Conservation (phyloP, 2,888 invertebrate genomes). For the Volucella inanis region DNA sequence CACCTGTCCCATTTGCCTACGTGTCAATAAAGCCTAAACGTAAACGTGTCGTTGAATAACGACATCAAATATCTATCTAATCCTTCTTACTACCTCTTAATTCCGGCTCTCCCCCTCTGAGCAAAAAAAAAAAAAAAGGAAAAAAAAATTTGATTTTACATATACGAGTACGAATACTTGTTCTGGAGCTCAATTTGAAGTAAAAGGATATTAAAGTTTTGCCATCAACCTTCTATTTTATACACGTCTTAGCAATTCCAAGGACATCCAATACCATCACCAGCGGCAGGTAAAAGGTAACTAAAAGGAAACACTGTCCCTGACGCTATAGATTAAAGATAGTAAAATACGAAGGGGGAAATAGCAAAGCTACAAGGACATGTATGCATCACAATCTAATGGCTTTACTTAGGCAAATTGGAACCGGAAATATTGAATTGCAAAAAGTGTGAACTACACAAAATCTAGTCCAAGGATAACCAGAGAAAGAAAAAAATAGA, state of each 20-base stretch:
- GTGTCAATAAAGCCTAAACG: too few relatives aligned
- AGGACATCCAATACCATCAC: slow-evolving; percentile 31
- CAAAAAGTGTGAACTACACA: slow-evolving; percentile 3
- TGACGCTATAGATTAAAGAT: slow-evolving; percentile 19
- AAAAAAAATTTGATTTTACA: slow-evolving; percentile 21
- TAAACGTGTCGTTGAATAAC: slow-evolving; percentile 7
- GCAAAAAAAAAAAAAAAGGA: not conserved
- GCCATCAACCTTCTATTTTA: slow-evolving; percentile 38
- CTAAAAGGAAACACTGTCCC: slow-evolving; percentile 28
- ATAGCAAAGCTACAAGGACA: slow-evolving; percentile 33
- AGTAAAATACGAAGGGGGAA: not conserved
- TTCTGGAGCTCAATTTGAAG: slow-evolving; percentile 35
- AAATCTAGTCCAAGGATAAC: not conserved
- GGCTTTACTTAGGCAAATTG: slow-evolving; percentile 72
- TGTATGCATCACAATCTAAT: slow-evolving; percentile 48
- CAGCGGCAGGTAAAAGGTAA: slow-evolving; percentile 6
- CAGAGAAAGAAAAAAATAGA: slow-evolving; percentile 5
- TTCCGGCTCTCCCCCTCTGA: not conserved
- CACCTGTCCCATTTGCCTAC: not conserved
- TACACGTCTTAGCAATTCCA: slow-evolving; percentile 44
- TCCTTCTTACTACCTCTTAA: slow-evolving; percentile 16
- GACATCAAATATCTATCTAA: slow-evolving; percentile 34
- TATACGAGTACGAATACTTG: too few relatives aligned
- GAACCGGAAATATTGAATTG: slow-evolving; percentile 66
- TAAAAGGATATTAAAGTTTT: slow-evolving; percentile 25